Conservation (phyloP, 2,797 vertebrate species). For the Microctenopoma lineatum region DNA sequence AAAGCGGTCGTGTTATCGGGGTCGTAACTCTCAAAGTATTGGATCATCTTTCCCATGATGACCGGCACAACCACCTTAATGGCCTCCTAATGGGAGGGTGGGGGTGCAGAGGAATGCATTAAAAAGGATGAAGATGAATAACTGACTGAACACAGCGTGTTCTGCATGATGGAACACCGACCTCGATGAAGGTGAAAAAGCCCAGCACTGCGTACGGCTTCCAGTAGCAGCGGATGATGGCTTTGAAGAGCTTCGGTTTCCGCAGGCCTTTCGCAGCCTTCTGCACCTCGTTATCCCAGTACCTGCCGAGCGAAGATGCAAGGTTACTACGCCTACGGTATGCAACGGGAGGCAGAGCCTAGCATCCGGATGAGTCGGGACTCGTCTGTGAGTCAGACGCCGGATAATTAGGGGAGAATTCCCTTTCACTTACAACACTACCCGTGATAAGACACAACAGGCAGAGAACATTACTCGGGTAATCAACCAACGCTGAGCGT, state of each 20-base stretch:
- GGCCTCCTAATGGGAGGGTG: constrained; percentile 80
- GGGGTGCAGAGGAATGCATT: too few species aligned
- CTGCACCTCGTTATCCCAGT: constrained; percentile 90
- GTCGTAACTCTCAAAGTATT: constrained; percentile 86
- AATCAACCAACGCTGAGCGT: neutral
- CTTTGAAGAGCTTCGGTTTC: constrained; percentile 86
- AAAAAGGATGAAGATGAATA: too few species aligned
- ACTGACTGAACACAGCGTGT: neutral
- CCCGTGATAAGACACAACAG: neutral
- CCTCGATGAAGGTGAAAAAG: constrained; percentile 91
- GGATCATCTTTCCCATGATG: constrained; percentile 89
- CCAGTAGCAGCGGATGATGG: constrained; percentile 92
- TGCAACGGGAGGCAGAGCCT: neutral
- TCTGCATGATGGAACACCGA: constrained; percentile 56
- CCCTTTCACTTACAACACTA: neutral
- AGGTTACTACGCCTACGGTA: neutral
- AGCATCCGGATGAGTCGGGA: neutral
- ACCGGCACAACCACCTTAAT: constrained; percentile 90
- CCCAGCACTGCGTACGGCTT: constrained; percentile 90
- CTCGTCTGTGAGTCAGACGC: neutral
- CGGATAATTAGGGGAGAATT: neutral
- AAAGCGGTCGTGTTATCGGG: constrained; percentile 58
- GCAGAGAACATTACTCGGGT: neutral
- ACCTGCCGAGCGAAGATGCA: constrained; percentile 69
- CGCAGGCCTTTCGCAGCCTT: constrained; percentile 85